A percentile compares a stretch with the other conserved stretches of the same genome.
phyloP scores from a whole-genome alignment of 1,140 invertebrate species.

The Idris sp. region DNA sequence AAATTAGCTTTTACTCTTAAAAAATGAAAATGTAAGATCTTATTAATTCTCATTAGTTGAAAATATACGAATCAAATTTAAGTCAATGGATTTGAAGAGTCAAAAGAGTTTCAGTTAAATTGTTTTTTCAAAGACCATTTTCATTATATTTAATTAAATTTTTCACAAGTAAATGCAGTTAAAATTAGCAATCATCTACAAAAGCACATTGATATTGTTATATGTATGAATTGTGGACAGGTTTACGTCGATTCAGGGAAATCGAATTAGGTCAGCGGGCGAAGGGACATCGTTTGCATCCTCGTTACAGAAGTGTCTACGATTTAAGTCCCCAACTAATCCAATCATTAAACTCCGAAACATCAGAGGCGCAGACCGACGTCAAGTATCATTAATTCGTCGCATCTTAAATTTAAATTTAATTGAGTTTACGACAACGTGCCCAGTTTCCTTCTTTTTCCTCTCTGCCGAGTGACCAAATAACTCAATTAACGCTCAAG shows the following conservation, averaged over 20 bases:
- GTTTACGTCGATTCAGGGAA: conserved; percentile 53
- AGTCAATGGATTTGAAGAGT: no score
- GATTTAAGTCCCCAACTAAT: conserved; percentile 49
- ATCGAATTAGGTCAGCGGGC: conserved; percentile 56
- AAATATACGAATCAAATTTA: no score
- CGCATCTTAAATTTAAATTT: conserved; percentile 36
- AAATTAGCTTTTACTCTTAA: no score
- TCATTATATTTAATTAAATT: conserved; percentile 23
- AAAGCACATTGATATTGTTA: conserved; percentile 30
- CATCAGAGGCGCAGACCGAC: conserved; percentile 1
- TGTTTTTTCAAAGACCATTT: not conserved
- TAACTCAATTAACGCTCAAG: no score
- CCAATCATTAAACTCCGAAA: conserved; percentile 45
- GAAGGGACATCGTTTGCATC: conserved; percentile 49
- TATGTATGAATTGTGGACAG: conserved; percentile 50
- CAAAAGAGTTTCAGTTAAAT: conserved; percentile 2
- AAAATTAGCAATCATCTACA: conserved; percentile 6
- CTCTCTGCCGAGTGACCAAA: no score
- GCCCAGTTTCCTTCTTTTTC: conserved; percentile 11
- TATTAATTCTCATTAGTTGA: no score
- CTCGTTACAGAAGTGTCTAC: conserved; percentile 30
- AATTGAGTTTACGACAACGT: conserved; percentile 13
- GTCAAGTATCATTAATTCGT: conserved; percentile 28
- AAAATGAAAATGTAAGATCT: no score
- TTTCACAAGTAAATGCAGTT: conserved; percentile 18